Percentiles rank a stretch among this genome's conserved stretches.
These are phyloP conservation scores for Cactoblastis cactorum DNA, from an alignment of 2,888 invertebrate species.

Conservation along the genomic window DNA sequence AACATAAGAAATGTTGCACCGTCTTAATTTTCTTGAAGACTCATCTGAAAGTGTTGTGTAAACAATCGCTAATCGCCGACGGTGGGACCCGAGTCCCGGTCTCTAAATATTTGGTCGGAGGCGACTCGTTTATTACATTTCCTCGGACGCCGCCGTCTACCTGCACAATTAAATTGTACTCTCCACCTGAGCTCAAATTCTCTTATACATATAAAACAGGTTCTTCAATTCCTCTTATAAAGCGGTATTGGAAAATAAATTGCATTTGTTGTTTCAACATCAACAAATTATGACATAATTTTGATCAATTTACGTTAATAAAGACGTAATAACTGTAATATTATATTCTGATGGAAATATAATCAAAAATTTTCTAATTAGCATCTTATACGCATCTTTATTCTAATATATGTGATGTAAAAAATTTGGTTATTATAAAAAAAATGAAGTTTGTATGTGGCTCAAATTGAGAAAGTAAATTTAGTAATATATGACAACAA, in stretches of 20 bases:
- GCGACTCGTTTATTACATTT: conserved; percentile 69
- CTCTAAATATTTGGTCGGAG: conserved; percentile 64
- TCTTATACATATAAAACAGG: conserved; percentile 35
- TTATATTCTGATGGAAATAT: too few species aligned
- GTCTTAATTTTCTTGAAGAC: neutral
- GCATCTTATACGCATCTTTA: too few species aligned
- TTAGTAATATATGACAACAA: too few species aligned
- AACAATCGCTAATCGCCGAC: conserved; percentile 26
- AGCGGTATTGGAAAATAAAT: conserved; percentile 18
- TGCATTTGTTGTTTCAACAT: too few species aligned
- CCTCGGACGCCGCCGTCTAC: conserved; percentile 49
- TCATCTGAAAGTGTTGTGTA: conserved; percentile 8
- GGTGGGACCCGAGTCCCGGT: conserved; percentile 36
- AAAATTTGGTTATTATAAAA: too few species aligned
- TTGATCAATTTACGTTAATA: too few species aligned
- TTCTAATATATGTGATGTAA: too few species aligned
- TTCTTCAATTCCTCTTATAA: conserved; percentile 34
- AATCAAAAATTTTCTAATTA: too few species aligned
- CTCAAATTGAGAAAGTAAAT: too few species aligned
- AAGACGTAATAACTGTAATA: too few species aligned
- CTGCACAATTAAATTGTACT: conserved; percentile 68
- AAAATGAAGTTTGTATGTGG: too few species aligned
- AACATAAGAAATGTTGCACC: neutral
- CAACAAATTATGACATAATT: too few species aligned
- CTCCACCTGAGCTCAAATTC: conserved; percentile 54